Conservation (phyloP, 2,888 invertebrate genomes). For the Ernsta delagoae region DNA sequence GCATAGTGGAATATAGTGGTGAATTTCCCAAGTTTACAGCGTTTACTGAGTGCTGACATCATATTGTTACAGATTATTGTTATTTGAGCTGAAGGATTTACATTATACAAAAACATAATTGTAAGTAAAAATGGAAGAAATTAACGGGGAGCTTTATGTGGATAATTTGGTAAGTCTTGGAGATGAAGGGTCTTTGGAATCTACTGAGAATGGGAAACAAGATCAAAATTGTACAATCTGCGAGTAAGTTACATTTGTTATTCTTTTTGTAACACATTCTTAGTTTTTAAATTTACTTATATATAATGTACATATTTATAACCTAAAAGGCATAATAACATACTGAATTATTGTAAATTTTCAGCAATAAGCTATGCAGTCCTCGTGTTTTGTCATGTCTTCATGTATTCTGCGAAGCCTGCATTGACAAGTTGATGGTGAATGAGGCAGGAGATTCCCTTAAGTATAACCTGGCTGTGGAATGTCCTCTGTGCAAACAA, state of each 20-base stretch:
- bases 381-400: slow-evolving; percentile 96
- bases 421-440: slow-evolving; percentile 92
- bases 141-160: slow-evolving; percentile 81
- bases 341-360: slow-evolving; percentile 39
- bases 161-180: slow-evolving; percentile 78
- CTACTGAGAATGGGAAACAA: slow-evolving; percentile 78
- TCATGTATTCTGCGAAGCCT: slow-evolving; percentile 97
- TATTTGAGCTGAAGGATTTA: slow-evolving; percentile 72
- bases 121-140: slow-evolving; percentile 86
- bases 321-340: background rate
- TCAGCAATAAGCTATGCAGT: slow-evolving; percentile 89
- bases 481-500: slow-evolving; percentile 94
- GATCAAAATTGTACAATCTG: slow-evolving; percentile 88
- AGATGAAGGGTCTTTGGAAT: slow-evolving; percentile 81
- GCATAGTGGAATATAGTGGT: no score
- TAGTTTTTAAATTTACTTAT: background rate
- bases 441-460: slow-evolving; percentile 89
- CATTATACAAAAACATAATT: slow-evolving; percentile 75
- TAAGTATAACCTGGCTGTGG: slow-evolving; percentile 86
- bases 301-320: no score
- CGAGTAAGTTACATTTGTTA: slow-evolving; percentile 78
- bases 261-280: slow-evolving; percentile 3
- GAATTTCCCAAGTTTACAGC: background rate
- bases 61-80: slow-evolving; percentile 73
- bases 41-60: background rate